phyloP scores from a whole-genome alignment of 2,888 invertebrate genomes.

The Diaperis boleti region DNA sequence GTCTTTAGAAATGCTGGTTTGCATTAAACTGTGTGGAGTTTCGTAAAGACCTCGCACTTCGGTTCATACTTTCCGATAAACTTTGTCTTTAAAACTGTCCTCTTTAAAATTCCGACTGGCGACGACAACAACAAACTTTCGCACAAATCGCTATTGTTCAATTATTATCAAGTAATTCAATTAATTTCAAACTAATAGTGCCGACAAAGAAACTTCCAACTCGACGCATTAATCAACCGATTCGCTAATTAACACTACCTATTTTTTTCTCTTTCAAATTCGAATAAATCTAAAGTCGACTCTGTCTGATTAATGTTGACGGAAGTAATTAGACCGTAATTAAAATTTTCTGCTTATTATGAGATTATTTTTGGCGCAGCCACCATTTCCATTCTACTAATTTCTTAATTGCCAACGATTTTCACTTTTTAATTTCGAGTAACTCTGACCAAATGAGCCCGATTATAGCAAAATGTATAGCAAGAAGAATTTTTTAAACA shows the following conservation, averaged over 20 bases:
- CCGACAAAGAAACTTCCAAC: slow-evolving; percentile 9
- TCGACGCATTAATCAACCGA: slow-evolving; percentile 31
- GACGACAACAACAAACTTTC: slow-evolving; percentile 38
- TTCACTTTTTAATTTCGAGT: slow-evolving; percentile 29
- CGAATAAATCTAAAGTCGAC: slow-evolving; percentile 15
- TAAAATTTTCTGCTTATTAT: slow-evolving; percentile 33
- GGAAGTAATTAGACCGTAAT: slow-evolving; percentile 28
- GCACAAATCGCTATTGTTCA: slow-evolving; percentile 43
- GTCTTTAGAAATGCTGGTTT: slow-evolving; percentile 39
- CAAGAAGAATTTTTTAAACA: no score
- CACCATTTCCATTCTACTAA: background rate
- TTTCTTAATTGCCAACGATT: slow-evolving; percentile 18
- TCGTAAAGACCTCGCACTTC: slow-evolving; percentile 29
- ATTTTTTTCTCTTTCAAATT: slow-evolving; percentile 15
- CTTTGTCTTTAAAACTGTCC: slow-evolving; percentile 36
- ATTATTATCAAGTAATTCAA: slow-evolving; percentile 43
- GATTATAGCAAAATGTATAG: no score
- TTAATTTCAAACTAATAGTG: slow-evolving; percentile 34
- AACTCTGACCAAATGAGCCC: no score
- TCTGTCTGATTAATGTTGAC: slow-evolving; percentile 25
- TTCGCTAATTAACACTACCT: slow-evolving; percentile 21
- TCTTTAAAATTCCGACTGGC: slow-evolving; percentile 42
- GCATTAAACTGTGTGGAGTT: slow-evolving; percentile 39
- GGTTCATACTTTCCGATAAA: slow-evolving; percentile 39
- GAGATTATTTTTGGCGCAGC: slow-evolving; percentile 29